phyloP scores from a whole-genome alignment of 2,888 invertebrate genomes.

The Nymphalis polychloros region DNA sequence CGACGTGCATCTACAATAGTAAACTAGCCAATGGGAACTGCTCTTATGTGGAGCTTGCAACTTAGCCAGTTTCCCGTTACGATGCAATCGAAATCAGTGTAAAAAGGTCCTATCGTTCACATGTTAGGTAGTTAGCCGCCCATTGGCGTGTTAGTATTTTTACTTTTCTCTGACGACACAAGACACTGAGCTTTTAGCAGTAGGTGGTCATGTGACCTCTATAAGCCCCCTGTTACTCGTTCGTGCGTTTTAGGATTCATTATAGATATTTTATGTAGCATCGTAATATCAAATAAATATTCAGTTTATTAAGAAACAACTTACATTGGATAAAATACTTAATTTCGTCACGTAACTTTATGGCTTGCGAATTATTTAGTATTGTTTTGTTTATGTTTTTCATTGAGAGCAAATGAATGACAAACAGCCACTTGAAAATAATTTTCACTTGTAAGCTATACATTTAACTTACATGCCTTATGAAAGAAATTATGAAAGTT shows the following conservation, averaged over 20 bases:
- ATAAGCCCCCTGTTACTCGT: background rate
- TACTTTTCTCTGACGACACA: conserved; percentile 1
- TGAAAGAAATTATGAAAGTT: background rate
- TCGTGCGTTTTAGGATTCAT: background rate
- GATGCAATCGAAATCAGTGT: conserved; percentile 11
- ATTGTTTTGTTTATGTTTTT: too few species aligned
- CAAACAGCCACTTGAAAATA: too few species aligned
- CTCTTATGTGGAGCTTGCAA: conserved; percentile 27
- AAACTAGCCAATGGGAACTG: conserved; percentile 30
- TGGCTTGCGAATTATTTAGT: too few species aligned
- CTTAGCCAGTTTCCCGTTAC: conserved; percentile 35
- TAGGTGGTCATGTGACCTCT: conserved; percentile 1
- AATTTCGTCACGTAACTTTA: too few species aligned
- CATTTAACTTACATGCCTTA: background rate
- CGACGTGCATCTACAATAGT: conserved; percentile 37
- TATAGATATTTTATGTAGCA: too few species aligned
- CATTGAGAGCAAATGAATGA: too few species aligned
- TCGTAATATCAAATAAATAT: too few species aligned
- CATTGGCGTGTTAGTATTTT: background rate
- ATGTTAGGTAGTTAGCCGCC: background rate
- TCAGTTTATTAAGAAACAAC: too few species aligned
- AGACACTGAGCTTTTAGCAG: background rate
- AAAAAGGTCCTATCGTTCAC: conserved; percentile 1
- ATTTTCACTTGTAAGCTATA: too few species aligned
- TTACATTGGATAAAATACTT: too few species aligned